Evolutionary conservation across 2,113 vertebrate species (phyloP), one percentile per base, ranked within the genome.

Genomic region (Varanus komodoensis): DNA sequence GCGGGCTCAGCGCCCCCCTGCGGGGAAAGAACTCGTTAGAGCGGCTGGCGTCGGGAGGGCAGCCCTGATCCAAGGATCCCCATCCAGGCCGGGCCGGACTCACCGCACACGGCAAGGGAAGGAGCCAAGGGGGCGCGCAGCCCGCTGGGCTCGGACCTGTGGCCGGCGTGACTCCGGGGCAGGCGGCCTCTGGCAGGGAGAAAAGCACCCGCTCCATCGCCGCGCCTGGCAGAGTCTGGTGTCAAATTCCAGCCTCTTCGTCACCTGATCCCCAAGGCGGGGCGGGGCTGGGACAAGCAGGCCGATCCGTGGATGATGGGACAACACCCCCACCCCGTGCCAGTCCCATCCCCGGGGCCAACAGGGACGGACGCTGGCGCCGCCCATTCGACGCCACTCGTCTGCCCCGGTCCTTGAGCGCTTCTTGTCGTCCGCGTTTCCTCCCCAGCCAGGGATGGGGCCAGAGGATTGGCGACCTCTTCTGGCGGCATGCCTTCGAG

Each of bases 141-240:
- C 85, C 34, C 5, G 93, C 54, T 19, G 91, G 84, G 48, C 78
- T 74, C 19, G 94, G 91, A 94, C 93, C 93, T 92, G 93, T 84
- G 92, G 94, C 94, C 93, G 93, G 93, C 44, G n/a, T 92, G 82
- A 61, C 94, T 84, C 74, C 85, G 83, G 29, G 91, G 90, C 84
- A 87, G 93, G 92, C 94, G 87, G 93, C 57, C 92, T 96, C 96
- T 96, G 96, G 93, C 68, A 93, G 93, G 90, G 44, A 52, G 82
- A 38, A 68, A 21, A 54, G 82, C 1, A 50, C 82, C 89, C 61
- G 92, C 96, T 97, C 97, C 97, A 97, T 97, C 96, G 92, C 94
- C 64, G 89, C 94, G 91, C 93, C 93, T 78, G 89, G 95, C 94
- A 29, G 57, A 81, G 68, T 83, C 74, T 69, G 94, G 95, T 94